These are phyloP conservation scores for Nibea coibor DNA, from an alignment of 2,113 vertebrate genomes.

Conservation along the genomic window DNA sequence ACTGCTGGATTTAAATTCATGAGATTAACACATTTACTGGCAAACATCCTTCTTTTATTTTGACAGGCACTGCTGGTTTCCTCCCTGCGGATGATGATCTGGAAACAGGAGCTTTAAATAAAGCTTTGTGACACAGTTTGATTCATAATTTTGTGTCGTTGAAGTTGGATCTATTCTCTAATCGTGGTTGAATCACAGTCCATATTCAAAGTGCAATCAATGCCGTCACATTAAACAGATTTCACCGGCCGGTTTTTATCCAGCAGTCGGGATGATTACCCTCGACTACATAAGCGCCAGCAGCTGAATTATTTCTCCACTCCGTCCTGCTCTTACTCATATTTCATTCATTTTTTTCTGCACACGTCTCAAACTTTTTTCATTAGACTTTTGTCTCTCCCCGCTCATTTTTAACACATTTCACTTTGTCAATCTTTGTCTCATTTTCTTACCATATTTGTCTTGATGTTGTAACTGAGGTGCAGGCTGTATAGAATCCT, in stretches of 20 bases:
- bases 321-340: neutral
- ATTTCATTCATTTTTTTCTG: conserved; percentile 14
- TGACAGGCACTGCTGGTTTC: neutral
- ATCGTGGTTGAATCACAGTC: no score
- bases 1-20: conserved; percentile 9
- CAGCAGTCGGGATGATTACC: neutral
- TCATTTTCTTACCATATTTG: conserved; percentile 28
- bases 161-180: neutral
- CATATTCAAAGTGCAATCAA: neutral
- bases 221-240: neutral
- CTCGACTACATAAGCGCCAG: neutral
- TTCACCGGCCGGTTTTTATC: neutral
- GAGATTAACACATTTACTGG: neutral
- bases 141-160: no score
- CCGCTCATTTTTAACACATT: conserved; percentile 16
- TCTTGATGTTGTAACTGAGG: conserved; percentile 41
- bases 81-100: neutral
- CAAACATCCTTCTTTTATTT: neutral
- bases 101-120: neutral
- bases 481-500: conserved; percentile 14
- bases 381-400: neutral
- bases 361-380: neutral
- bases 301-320: neutral
- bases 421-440: conserved; percentile 17
- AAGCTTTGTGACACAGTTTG: neutral